Percentiles rank a stretch among this genome's conserved stretches.
Evolutionary conservation across 2,113 vertebrate species (phyloP).

Genomic region (Dicerorhinus sumatrensis): DNA sequence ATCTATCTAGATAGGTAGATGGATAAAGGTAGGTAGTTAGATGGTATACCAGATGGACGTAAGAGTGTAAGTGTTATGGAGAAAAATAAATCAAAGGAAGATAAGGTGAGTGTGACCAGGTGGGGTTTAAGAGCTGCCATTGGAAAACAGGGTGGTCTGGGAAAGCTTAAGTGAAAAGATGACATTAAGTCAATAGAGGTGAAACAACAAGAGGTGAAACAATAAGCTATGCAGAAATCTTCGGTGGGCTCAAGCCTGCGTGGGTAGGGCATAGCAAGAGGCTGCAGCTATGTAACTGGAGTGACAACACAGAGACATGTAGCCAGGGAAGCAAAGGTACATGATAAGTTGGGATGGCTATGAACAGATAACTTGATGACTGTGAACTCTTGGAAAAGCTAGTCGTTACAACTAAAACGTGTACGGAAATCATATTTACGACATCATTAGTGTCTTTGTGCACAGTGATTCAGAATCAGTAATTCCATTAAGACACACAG

Average conservation of each 20-base stretch:
- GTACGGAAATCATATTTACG: neutral
- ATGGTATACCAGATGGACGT: neutral
- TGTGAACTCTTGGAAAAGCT: neutral
- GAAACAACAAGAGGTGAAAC: neutral
- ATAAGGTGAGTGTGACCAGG: neutral
- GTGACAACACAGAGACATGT: neutral
- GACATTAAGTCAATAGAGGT: neutral
- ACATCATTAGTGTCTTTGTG: neutral
- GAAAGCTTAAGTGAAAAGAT: neutral
- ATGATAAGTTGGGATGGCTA: too few relatives aligned
- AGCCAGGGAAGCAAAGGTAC: neutral
- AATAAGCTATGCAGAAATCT: neutral
- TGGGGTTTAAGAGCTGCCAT: neutral
- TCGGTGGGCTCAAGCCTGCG: too few relatives aligned
- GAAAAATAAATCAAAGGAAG: neutral
- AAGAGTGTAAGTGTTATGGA: neutral
- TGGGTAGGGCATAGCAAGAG: too few relatives aligned
- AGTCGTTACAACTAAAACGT: neutral
- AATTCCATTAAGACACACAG: neutral
- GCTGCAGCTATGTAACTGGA: fast-evolving
- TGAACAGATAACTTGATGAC: neutral
- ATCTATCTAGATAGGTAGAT: neutral
- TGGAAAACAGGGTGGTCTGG: neutral
- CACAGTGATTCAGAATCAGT: neutral
- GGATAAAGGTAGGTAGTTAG: neutral